Evolutionary conservation across 2,888 invertebrate species (phyloP).

Genomic region (Phengaris alcon): DNA sequence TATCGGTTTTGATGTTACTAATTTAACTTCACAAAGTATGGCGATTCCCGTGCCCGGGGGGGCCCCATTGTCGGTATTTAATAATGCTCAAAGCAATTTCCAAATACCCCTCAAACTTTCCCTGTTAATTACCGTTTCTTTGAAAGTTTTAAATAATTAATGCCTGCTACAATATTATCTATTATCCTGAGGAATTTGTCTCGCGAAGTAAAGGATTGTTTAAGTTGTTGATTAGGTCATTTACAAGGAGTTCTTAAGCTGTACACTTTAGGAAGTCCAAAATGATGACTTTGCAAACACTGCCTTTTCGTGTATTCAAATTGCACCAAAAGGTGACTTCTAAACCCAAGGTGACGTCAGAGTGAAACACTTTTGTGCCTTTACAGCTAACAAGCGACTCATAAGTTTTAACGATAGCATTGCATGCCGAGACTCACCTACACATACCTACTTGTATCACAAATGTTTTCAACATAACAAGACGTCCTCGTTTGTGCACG

Average conservation of each 20-base stretch:
- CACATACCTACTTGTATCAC: neutral
- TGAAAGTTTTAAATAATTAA: slow-evolving; percentile 11
- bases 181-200: slow-evolving; percentile 1
- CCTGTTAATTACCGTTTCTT: neutral
- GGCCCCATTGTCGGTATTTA: slow-evolving; percentile 14
- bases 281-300: neutral
- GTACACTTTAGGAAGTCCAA: neutral
- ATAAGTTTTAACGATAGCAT: slow-evolving; percentile 38
- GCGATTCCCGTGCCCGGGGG: neutral
- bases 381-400: slow-evolving; percentile 19
- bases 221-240: slow-evolving; percentile 10
- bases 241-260: neutral
- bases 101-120: slow-evolving; percentile 9
- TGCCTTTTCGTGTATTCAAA: neutral
- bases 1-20: slow-evolving; percentile 17
- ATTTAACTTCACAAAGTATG: slow-evolving; percentile 25
- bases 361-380: slow-evolving; percentile 9
- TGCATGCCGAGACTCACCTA: slow-evolving; percentile 31
- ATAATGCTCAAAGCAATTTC: slow-evolving; percentile 9
- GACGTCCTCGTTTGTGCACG: neutral
- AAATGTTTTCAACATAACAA: neutral
- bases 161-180: neutral
- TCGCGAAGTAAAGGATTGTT: neutral
- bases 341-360: neutral
- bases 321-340: too few relatives aligned